These are phyloP conservation scores for Balanococcus diminutus DNA, from an alignment of 2,888 invertebrate genomes.

Conservation along the genomic window DNA sequence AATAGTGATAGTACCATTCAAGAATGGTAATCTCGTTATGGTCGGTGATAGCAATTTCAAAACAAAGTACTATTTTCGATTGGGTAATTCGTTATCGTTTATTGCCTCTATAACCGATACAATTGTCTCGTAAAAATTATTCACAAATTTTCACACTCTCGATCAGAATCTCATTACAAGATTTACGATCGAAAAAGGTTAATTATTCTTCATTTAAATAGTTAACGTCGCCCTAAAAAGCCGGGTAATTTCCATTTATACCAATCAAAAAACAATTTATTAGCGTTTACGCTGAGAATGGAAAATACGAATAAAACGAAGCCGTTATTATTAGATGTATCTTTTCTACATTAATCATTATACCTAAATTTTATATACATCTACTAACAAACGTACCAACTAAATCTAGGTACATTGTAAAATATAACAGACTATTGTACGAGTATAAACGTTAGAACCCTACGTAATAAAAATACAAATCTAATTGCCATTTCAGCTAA, in stretches of 20 bases:
- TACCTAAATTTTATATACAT: neutral
- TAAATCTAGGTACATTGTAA: neutral
- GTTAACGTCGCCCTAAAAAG: slow-evolving; percentile 25
- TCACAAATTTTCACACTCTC: slow-evolving; percentile 29
- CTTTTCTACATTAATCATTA: slow-evolving; percentile 34
- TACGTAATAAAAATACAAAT: slow-evolving; percentile 26
- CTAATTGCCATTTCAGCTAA: slow-evolving; percentile 31
- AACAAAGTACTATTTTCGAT: slow-evolving; percentile 10
- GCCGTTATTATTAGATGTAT: neutral
- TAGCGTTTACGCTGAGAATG: slow-evolving; percentile 30
- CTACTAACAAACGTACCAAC: neutral
- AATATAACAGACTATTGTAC: neutral
- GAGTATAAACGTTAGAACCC: too few species aligned
- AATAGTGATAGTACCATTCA: neutral
- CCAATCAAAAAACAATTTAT: slow-evolving; percentile 41
- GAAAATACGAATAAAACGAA: slow-evolving; percentile 16
- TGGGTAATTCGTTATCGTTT: slow-evolving; percentile 6
- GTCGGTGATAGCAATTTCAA: slow-evolving; percentile 2
- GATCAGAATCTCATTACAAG: slow-evolving; percentile 30
- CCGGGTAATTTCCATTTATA: slow-evolving; percentile 3
- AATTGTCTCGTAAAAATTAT: slow-evolving; percentile 32
- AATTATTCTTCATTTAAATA: slow-evolving; percentile 30
- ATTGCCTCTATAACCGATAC: neutral
- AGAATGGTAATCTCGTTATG: slow-evolving; percentile 26
- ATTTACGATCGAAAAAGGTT: slow-evolving; percentile 24